Conservation (phyloP, 1,140 invertebrate genomes). For the Hylyphantes graminicola region DNA sequence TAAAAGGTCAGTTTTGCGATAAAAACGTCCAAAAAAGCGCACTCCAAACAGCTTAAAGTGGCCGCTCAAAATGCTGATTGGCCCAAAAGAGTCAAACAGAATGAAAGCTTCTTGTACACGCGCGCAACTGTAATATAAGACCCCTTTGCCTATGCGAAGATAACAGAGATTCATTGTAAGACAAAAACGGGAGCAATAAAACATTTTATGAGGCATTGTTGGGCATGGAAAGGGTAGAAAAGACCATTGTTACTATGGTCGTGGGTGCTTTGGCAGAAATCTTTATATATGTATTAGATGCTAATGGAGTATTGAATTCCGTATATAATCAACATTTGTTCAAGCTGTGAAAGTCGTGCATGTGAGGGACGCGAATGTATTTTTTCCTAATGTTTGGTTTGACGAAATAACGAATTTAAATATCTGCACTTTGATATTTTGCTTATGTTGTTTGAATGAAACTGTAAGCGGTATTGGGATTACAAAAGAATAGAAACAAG, state of each 20-base stretch:
- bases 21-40: not conserved
- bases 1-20: constrained; percentile 23
- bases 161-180: constrained; percentile 33
- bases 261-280: not conserved
- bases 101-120: constrained; percentile 16
- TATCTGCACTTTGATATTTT: too few relatives aligned
- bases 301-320: too few relatives aligned
- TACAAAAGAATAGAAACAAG: too few relatives aligned
- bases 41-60: constrained; percentile 19
- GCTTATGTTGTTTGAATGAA: too few relatives aligned
- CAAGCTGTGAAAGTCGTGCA: too few relatives aligned
- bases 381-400: too few relatives aligned
- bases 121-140: constrained; percentile 23
- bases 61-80: not conserved
- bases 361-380: too few relatives aligned
- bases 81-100: not conserved
- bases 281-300: too few relatives aligned
- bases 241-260: not conserved
- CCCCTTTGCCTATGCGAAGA: constrained; percentile 12
- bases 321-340: too few relatives aligned
- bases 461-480: too few relatives aligned
- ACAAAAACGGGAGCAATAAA: constrained; percentile 27
- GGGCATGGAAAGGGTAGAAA: not conserved
- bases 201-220: constrained; percentile 1
- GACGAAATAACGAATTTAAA: too few relatives aligned